A percentile compares a stretch with the other conserved stretches of the same genome.
Evolutionary conservation across 2,797 vertebrate genomes (phyloP).

Genomic region (Cyprinella venusta): DNA sequence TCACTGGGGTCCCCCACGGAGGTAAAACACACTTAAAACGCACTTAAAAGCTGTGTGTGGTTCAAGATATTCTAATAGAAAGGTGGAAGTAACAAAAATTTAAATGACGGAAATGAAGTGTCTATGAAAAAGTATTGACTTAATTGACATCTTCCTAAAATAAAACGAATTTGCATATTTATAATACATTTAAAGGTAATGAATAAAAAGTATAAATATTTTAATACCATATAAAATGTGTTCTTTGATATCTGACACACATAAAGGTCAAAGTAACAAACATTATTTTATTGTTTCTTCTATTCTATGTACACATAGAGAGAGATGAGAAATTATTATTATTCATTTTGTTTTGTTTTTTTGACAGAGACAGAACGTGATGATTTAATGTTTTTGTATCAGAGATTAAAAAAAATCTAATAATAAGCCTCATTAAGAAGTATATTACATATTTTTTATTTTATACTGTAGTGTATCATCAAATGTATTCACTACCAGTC

Average conservation of each 20-base stretch:
- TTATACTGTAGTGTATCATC: neutral
- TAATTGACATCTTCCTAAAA: neutral
- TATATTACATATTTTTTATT: neutral
- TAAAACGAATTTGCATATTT: neutral
- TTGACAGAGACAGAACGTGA: neutral
- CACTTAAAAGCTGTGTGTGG: neutral
- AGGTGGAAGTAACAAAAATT: neutral
- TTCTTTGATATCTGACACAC: no score
- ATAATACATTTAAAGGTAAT: neutral
- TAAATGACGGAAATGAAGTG: neutral
- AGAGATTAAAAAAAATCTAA: no score
- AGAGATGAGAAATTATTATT: neutral
- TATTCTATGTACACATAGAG: no score
- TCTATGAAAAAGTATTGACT: neutral
- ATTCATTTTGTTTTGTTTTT: neutral
- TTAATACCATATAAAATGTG: neutral
- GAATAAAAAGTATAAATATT: neutral
- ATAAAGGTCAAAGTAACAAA: no score
- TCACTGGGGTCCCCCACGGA: slow-evolving; percentile 92
- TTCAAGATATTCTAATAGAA: neutral
- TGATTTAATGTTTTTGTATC: neutral
- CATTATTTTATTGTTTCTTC: no score
- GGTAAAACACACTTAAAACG: slow-evolving; percentile 58
- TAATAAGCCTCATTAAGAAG: neutral
- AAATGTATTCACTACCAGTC: neutral